Base-by-base conservation (phyloP, 2,797 vertebrate species). In the Chromis chromis region DNA sequence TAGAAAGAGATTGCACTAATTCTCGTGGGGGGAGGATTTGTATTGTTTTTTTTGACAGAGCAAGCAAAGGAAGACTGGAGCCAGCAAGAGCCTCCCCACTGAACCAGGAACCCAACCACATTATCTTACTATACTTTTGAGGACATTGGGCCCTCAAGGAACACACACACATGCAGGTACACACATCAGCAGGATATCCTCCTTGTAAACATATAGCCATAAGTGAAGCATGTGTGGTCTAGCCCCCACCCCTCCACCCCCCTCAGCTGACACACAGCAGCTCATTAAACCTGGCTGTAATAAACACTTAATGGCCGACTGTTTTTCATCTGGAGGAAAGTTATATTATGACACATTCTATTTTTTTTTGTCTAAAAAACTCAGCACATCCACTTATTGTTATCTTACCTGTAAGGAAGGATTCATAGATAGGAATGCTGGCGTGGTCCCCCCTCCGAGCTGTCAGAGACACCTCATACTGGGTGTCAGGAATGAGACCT, bases 351-450 rank as follows among this genome's bases (percentile, higher is more conserved):
- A 13, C 6, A 24, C 21, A 60, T 59, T 0, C 0, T 2, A 44
- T 8, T 6, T 40, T 31, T 31, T 31, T 31, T 8, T 4, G n/a
- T 33, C 27, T 48, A 16, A 55, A n/a, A 31, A 49, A 36, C 33
- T 36, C 33, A 36, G 33, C 33, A 36, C 33, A 36, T 22, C 1
- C 19, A 16, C 46, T 39, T 8, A 11, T 55, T 12, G 52, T 54
- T 2, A 10, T 4, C 53, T 77, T 40, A 98, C 98, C 97, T 94
- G 98, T 99, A 69, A 95, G 94, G 91, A 99, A 99, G 39, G 92
- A 94, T 75, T 96, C 94, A 25, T 89, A 95, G 60, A 96, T 86
- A 0, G 97, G 96, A 48, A 94, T 90, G 0, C 98, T 99, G 66
- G 79, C 93, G 93, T 94, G 94, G 39, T 95, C 94, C 2, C 94